Conservation (phyloP, 2,113 vertebrate species). For the Bubo bubo region DNA sequence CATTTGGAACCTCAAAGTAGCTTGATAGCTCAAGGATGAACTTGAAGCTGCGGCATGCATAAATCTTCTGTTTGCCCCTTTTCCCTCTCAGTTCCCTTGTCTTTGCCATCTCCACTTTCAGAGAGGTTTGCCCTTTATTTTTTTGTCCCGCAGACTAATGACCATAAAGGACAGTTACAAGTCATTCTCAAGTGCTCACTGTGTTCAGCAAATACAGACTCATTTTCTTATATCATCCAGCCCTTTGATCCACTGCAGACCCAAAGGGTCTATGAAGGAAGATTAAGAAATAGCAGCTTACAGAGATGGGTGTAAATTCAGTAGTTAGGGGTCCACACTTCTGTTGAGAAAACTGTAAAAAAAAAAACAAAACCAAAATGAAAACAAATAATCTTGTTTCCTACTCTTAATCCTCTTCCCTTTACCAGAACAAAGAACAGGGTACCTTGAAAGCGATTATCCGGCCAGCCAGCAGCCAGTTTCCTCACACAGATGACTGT, state of each 20-base stretch:
- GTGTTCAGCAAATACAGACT: not conserved
- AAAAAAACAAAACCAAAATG: not conserved
- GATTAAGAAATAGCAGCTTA: not conserved
- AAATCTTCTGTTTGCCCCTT: not conserved
- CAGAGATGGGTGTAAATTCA: not conserved
- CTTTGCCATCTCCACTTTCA: not conserved
- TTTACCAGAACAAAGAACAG: not conserved
- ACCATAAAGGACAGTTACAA: not conserved
- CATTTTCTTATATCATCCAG: not conserved
- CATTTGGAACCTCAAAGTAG: not conserved
- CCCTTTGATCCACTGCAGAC: not conserved
- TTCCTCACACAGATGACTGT: not conserved
- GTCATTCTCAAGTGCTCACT: not conserved
- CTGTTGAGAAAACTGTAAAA: not conserved
- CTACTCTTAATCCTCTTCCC: not conserved
- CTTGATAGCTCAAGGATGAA: not conserved
- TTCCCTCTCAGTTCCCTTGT: not conserved
- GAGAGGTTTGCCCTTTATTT: not conserved
- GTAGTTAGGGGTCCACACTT: fast-evolving
- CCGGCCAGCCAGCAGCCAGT: not conserved
- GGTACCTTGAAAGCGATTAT: not conserved
- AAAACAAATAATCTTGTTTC: not conserved
- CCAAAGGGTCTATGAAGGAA: not conserved
- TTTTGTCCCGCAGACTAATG: not conserved
- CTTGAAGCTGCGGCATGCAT: not conserved